A percentile compares a stretch with the other conserved stretches of the same genome.
phyloP scores from a whole-genome alignment of 2,888 invertebrate species.

The Ectemnius cavifrons region DNA sequence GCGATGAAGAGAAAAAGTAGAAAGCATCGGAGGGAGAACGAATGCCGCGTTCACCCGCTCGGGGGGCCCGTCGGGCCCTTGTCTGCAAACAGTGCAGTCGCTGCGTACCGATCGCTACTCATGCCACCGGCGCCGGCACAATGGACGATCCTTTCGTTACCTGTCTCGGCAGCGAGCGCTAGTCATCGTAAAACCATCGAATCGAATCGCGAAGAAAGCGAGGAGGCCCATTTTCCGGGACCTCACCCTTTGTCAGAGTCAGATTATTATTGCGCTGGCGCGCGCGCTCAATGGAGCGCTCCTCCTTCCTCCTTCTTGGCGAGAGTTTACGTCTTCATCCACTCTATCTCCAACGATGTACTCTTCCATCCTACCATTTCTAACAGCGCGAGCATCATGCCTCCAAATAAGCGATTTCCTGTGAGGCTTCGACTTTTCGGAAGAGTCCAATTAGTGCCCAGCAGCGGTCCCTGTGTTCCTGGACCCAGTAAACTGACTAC shows the following conservation, averaged over 20 bases:
- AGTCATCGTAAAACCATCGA: constrained; percentile 70
- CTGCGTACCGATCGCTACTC: constrained; percentile 60
- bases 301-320: background rate
- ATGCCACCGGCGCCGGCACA: constrained; percentile 55
- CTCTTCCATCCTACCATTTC: too few species aligned
- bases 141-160: constrained; percentile 63
- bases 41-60: constrained; percentile 38
- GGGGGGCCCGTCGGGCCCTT: constrained; percentile 66
- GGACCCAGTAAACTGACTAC: background rate
- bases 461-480: too few species aligned
- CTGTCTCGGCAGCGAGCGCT: constrained; percentile 51
- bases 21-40: constrained; percentile 18
- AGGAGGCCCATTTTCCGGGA: constrained; percentile 8
- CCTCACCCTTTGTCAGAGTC: background rate
- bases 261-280: constrained; percentile 6
- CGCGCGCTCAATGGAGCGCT: background rate
- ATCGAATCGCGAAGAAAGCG: constrained; percentile 68
- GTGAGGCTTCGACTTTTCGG: too few species aligned
- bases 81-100: constrained; percentile 70
- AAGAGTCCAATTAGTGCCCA: too few species aligned
- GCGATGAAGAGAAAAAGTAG: constrained; percentile 25
- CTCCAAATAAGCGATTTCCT: too few species aligned
- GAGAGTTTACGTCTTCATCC: background rate
- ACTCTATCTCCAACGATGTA: too few species aligned
- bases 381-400: too few species aligned